These are phyloP conservation scores for Scomber japonicus DNA, from an alignment of 2,113 vertebrate genomes.

Conservation along the genomic window DNA sequence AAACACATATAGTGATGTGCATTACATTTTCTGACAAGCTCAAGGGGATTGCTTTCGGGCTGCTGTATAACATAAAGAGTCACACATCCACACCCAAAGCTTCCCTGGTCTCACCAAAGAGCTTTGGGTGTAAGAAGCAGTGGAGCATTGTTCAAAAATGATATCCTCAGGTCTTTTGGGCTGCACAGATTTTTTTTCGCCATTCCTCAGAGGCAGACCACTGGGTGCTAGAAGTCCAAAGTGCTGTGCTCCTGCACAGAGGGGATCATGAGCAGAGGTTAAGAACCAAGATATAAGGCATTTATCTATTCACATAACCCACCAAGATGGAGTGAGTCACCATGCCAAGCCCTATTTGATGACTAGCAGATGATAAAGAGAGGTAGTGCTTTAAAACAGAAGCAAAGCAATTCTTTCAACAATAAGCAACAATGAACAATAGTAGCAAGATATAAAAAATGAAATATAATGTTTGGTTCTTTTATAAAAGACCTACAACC, in stretches of 20 bases:
- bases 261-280: slow-evolving; percentile 34
- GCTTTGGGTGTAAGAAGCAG: slow-evolving; percentile 24
- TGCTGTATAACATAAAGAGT: slow-evolving; percentile 41
- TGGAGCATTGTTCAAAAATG: slow-evolving; percentile 52
- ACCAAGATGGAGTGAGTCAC: slow-evolving; percentile 10
- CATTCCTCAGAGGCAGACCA: slow-evolving; percentile 32
- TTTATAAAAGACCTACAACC: slow-evolving; percentile 11
- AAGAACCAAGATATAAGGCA: slow-evolving; percentile 27
- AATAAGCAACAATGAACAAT: not conserved
- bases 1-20: slow-evolving; percentile 10
- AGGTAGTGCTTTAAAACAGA: not conserved
- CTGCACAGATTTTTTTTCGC: slow-evolving; percentile 50
- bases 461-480: not conserved
- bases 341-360: not conserved
- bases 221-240: slow-evolving; percentile 40
- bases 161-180: slow-evolving; percentile 47
- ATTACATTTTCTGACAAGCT: slow-evolving; percentile 16
- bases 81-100: slow-evolving; percentile 46
- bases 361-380: not conserved
- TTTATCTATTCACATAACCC: slow-evolving; percentile 41
- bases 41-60: slow-evolving; percentile 47
- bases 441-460: slow-evolving; percentile 9
- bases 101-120: slow-evolving; percentile 29
- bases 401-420: not conserved
- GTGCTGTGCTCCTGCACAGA: slow-evolving; percentile 6